A percentile compares a stretch with the other conserved stretches of the same genome.
phyloP scores from a whole-genome alignment of 2,113 vertebrate genomes.

The Mellivora capensis region DNA sequence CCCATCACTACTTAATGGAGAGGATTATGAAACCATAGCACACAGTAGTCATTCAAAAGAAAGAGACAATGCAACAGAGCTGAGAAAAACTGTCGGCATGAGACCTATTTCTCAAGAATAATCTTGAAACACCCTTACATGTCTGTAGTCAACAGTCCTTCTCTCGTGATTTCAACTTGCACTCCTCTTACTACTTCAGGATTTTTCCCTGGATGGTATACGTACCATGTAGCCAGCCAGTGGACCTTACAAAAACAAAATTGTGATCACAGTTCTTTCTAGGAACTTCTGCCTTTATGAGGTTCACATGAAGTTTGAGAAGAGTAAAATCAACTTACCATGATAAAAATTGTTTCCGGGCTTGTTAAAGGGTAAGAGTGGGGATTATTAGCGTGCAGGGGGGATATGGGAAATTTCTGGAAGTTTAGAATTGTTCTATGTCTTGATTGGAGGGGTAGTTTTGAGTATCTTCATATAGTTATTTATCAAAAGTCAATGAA shows the following conservation, averaged over 20 bases:
- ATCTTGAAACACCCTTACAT: neutral
- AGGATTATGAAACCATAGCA: conserved; percentile 31
- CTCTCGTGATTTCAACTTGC: neutral
- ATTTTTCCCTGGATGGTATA: neutral
- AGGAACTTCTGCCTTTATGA: neutral
- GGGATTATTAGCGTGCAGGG: accelerated
- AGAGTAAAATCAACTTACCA: neutral
- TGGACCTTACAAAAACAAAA: neutral
- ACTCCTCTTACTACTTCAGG: neutral
- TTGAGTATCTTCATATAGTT: neutral
- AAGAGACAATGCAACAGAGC: neutral
- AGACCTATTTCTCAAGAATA: conserved; percentile 19
- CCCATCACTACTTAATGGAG: conserved; percentile 41
- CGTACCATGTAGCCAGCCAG: neutral
- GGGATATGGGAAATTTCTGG: neutral
- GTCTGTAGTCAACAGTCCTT: neutral
- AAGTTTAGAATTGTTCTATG: neutral
- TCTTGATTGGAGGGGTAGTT: neutral
- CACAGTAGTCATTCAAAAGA: neutral
- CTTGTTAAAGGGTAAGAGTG: neutral
- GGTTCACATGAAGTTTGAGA: neutral
- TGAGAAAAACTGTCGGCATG: neutral
- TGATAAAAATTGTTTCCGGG: neutral
- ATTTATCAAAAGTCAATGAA: neutral
- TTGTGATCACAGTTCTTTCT: too few species aligned